A percentile compares a stretch with the other conserved stretches of the same genome.
Evolutionary conservation across 2,113 vertebrate species (phyloP).

Genomic region (Collichthys lucidus): DNA sequence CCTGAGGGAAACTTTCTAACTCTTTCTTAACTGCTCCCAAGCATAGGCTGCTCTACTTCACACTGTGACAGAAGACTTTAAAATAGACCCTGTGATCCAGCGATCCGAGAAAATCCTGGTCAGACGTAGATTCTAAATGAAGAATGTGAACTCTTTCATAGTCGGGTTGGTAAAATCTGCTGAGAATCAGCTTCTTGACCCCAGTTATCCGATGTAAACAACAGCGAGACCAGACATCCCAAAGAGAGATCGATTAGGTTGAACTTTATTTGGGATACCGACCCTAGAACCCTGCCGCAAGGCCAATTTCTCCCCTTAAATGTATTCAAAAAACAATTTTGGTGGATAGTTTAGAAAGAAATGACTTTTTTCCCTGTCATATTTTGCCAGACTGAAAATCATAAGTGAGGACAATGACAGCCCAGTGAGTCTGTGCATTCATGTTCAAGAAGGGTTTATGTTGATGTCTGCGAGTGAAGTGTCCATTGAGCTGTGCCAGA

Average conservation of each 20-base stretch:
- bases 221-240: not conserved
- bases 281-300: not conserved
- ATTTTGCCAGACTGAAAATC: constrained; percentile 9
- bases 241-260: not conserved
- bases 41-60: too few species aligned
- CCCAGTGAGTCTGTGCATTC: constrained; percentile 10
- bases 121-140: too few species aligned
- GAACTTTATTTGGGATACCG: not conserved
- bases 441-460: constrained; percentile 25
- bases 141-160: too few species aligned
- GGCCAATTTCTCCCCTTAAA: not conserved
- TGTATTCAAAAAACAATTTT: not conserved
- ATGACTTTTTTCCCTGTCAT: not conserved
- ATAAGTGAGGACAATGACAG: constrained; percentile 18
- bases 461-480: constrained; percentile 23
- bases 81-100: too few species aligned
- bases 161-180: not conserved
- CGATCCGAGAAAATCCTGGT: too few species aligned
- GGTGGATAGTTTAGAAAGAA: not conserved
- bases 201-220: not conserved
- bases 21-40: too few species aligned
- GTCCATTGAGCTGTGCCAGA: constrained; percentile 20
- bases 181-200: not conserved
- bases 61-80: too few species aligned
- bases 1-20: too few species aligned